phyloP scores from a whole-genome alignment of 2,888 invertebrate genomes.

The Yponomeuta evonymella region DNA sequence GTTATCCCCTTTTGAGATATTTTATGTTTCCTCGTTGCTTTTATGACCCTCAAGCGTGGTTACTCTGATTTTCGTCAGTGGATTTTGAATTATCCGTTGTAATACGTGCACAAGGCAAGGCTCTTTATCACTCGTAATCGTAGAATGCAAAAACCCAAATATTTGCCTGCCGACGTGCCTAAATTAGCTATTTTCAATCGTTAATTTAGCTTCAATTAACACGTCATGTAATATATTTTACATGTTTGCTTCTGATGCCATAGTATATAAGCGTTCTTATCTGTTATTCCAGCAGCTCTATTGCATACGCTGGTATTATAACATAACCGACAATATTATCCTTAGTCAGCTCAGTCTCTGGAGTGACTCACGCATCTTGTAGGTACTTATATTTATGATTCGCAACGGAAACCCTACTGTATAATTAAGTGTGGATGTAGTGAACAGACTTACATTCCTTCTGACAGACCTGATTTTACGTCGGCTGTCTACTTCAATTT shows the following conservation, averaged over 20 bases:
- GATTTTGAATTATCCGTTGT: neutral
- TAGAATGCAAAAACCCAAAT: neutral
- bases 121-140: neutral
- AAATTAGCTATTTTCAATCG: neutral
- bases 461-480: neutral
- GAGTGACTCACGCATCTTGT: conserved; percentile 49
- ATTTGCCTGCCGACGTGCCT: neutral
- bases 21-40: no score
- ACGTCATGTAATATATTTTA: neutral
- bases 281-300: neutral
- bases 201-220: neutral
- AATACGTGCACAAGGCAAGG: neutral
- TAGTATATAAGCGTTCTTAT: neutral
- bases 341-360: conserved; percentile 37
- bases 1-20: no score
- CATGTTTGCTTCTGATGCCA: neutral
- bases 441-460: conserved; percentile 17
- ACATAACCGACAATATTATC: conserved; percentile 10
- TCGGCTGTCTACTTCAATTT: neutral
- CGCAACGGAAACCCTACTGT: conserved; percentile 45
- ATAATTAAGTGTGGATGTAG: conserved; percentile 31
- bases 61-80: neutral
- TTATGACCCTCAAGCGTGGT: no score
- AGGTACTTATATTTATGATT: conserved; percentile 45
- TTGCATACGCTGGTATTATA: neutral